Percentiles rank a stretch among this genome's conserved stretches.
phyloP scores from a whole-genome alignment of 2,888 invertebrate species.

The Dasysyrphus albostriatus region DNA sequence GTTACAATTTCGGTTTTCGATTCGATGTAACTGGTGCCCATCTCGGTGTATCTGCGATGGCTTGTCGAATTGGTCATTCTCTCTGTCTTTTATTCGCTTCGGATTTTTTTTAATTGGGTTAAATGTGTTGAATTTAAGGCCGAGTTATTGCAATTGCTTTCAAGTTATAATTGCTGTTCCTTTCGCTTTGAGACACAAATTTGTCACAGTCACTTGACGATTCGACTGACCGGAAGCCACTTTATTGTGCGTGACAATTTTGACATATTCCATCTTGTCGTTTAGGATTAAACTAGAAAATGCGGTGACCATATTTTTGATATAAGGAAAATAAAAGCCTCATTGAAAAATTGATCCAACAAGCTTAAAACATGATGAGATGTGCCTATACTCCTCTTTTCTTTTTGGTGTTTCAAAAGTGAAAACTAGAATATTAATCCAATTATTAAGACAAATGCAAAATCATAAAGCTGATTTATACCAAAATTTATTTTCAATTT shows the following conservation, averaged over 20 bases:
- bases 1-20: constrained; percentile 45
- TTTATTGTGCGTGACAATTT: constrained; percentile 10
- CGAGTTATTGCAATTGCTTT: constrained; percentile 50
- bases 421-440: too few species aligned
- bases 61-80: constrained; percentile 35
- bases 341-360: not conserved
- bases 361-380: too few species aligned
- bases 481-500: not conserved
- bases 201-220: constrained; percentile 37
- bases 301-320: not conserved
- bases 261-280: constrained; percentile 11
- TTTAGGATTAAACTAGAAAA: not conserved
- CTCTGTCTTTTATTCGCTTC: constrained; percentile 15
- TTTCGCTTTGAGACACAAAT: constrained; percentile 48
- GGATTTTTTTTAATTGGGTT: constrained; percentile 39
- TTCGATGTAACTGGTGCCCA: constrained; percentile 6
- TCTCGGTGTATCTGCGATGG: not conserved
- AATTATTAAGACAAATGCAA: too few species aligned
- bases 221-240: constrained; percentile 24
- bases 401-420: too few species aligned
- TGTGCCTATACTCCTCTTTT: too few species aligned
- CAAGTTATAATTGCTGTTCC: constrained; percentile 39
- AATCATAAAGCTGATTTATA: too few species aligned
- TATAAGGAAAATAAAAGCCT: not conserved
- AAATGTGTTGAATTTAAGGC: constrained; percentile 29